A percentile compares a stretch with the other conserved stretches of the same genome.
Evolutionary conservation across 2,888 invertebrate species (phyloP).

Genomic region (Mesochorus sp.): DNA sequence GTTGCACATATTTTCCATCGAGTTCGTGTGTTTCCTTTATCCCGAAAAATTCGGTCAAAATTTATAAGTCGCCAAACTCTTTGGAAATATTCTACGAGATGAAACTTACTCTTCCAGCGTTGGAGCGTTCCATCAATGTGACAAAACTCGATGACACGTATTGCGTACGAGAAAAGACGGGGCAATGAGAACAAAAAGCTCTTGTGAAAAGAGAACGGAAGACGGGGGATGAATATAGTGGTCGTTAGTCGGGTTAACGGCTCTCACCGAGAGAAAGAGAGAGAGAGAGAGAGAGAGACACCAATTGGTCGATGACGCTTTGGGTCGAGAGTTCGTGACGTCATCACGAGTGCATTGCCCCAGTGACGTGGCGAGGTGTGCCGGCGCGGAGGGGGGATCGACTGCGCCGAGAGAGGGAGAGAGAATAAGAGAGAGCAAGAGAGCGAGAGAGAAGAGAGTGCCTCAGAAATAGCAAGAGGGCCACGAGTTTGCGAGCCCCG

Average conservation of each 20-base stretch:
- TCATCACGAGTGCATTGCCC: constrained; percentile 79
- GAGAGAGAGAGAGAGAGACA: constrained; percentile 23
- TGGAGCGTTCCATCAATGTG: background rate
- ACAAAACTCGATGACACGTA: background rate
- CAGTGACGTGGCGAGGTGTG: constrained; percentile 76
- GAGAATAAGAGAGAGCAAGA: constrained; percentile 39
- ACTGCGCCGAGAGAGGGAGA: constrained; percentile 33
- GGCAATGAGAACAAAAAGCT: constrained; percentile 10
- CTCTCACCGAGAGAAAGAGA: constrained; percentile 69
- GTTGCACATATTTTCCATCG: constrained; percentile 40
- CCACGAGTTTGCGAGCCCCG: constrained; percentile 55
- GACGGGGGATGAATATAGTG: constrained; percentile 12
- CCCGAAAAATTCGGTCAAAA: background rate
- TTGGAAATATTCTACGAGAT: no score
- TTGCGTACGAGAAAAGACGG: background rate
- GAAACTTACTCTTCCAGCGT: no score
- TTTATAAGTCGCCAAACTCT: background rate
- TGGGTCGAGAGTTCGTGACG: constrained; percentile 74
- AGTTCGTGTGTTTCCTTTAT: constrained; percentile 3
- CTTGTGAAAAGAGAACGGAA: constrained; percentile 16
- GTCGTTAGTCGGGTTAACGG: constrained; percentile 75
- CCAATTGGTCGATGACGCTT: constrained; percentile 80
- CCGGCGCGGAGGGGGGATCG: constrained; percentile 66
- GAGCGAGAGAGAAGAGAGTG: constrained; percentile 23
- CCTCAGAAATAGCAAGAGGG: constrained; percentile 63